Base-by-base conservation (phyloP, 2,888 invertebrate genomes). In the Brenthis ino region DNA sequence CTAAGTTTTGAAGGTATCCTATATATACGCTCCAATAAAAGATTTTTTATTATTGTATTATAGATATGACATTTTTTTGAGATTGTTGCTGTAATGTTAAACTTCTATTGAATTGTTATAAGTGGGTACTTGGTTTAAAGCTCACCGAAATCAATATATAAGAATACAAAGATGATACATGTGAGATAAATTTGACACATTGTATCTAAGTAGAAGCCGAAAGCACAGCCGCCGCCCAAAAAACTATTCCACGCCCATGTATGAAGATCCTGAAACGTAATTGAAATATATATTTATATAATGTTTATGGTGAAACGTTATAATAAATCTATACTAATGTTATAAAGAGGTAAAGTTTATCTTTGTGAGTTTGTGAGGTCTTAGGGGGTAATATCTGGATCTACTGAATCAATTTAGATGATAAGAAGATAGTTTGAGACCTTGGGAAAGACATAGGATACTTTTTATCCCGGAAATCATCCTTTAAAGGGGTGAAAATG, bases 211-310 rank as follows among this genome's bases (percentile, higher is more conserved):
- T 94, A 94, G 76, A 96, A 94, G 2, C 95, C 95, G 77, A 96
- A 95, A 0, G 95, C 94, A 5, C 93, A 88, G 53, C 95, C 94
- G 1, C 95, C 94, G 1, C 94, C 91, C 47, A 95, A 89, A 73
- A 93, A 96, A 78, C 95, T 93, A 73, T 94, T 95, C 95, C 95
- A 95, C 12, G 95, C 94, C 14, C 95, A 93, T 0, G 95, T 94
- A 76, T 96, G 95, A 14, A 94, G 79, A 82, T 96, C 94, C 91
- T 95, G 88, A 72, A 84, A 85, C 43, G 71, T 72, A 69, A 28
- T 11, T 11, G 11, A 0, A 57, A 16, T 37, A 61, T 55, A 12
- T 33, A 28, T 6, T 6, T 6, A 28, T 47, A 28, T 13, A 61
- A 37, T 47, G 43, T 37, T 28, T 12, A 47, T 43, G 37, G 37